A percentile compares a stretch with the other conserved stretches of the same genome.
Evolutionary conservation across 1,140 invertebrate genomes (phyloP).

Genomic region (Drosophila melanogaster): DNA sequence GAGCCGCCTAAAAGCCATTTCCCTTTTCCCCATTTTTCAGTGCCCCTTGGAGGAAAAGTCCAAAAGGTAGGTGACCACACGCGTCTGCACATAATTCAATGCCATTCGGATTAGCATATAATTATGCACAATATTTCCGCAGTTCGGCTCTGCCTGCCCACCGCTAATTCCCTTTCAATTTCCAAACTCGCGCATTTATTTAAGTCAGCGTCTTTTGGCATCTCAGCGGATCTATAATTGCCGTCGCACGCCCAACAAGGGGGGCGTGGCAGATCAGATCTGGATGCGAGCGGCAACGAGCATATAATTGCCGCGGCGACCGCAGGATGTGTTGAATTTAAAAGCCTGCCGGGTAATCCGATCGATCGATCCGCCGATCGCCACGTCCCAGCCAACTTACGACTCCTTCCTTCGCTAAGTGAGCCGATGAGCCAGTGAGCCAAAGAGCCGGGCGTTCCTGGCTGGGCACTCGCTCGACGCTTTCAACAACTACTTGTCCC

Average conservation of each 20-base stretch:
- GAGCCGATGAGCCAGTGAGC: conserved; percentile 68
- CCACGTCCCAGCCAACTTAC: conserved; percentile 46
- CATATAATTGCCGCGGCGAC: conserved; percentile 62
- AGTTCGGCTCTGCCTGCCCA: conserved; percentile 35
- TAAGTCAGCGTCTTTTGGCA: conserved; percentile 64
- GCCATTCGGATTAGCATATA: conserved; percentile 69
- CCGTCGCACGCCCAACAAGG: conserved; percentile 57
- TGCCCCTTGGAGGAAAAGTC: background rate
- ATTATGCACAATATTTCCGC: conserved; percentile 78
- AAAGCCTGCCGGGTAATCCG: conserved; percentile 81
- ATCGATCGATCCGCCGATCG: conserved; percentile 42
- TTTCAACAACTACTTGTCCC: conserved; percentile 79
- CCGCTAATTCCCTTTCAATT: conserved; percentile 78
- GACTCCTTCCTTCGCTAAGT: conserved; percentile 61
- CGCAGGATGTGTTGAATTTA: conserved; percentile 81
- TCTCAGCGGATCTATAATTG: conserved; percentile 58
- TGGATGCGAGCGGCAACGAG: conserved; percentile 8
- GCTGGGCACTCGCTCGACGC: conserved; percentile 70
- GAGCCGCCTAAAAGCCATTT: conserved; percentile 25
- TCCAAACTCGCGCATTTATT: conserved; percentile 79
- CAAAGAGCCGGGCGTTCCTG: conserved; percentile 56
- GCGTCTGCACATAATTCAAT: conserved; percentile 55
- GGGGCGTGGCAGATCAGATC: conserved; percentile 19
- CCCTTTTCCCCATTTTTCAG: background rate
- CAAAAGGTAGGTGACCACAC: conserved; percentile 33